phyloP scores from a whole-genome alignment of 2,888 invertebrate species.

The Mechanitis messenoides region DNA sequence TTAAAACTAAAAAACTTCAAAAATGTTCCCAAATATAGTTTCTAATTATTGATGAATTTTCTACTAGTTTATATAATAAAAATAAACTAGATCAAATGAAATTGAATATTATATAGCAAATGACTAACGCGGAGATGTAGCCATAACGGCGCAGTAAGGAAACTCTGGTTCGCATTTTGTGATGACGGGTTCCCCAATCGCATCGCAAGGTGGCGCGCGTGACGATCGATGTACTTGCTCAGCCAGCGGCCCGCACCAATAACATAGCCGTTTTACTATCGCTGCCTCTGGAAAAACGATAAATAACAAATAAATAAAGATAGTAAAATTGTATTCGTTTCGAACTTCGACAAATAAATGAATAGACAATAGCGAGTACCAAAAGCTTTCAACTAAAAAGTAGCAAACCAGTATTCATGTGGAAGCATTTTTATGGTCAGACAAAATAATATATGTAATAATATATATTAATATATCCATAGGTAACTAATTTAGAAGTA shows the following conservation, averaged over 20 bases:
- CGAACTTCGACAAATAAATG: too few relatives aligned
- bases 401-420: too few relatives aligned
- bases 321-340: too few relatives aligned
- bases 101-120: background rate
- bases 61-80: background rate
- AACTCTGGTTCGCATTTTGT: slow-evolving; percentile 51
- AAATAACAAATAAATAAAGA: background rate
- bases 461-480: too few relatives aligned
- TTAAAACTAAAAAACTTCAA: too few relatives aligned
- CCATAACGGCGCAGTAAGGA: slow-evolving; percentile 60
- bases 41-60: background rate
- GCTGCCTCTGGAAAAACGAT: background rate
- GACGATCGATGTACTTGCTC: slow-evolving; percentile 65
- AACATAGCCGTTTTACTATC: slow-evolving; percentile 47
- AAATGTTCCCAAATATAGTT: background rate
- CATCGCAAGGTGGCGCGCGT: slow-evolving; percentile 54
- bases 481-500: too few relatives aligned
- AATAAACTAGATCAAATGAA: too few relatives aligned
- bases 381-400: too few relatives aligned
- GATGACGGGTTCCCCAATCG: slow-evolving; percentile 39
- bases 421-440: too few relatives aligned
- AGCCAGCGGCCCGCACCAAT: slow-evolving; percentile 70
- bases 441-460: too few relatives aligned
- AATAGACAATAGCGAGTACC: too few relatives aligned
- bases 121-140: slow-evolving; percentile 57